Evolutionary conservation across 2,888 invertebrate genomes (phyloP), one percentile per base, ranked within the genome.

Genomic region (Andrena praecox): DNA sequence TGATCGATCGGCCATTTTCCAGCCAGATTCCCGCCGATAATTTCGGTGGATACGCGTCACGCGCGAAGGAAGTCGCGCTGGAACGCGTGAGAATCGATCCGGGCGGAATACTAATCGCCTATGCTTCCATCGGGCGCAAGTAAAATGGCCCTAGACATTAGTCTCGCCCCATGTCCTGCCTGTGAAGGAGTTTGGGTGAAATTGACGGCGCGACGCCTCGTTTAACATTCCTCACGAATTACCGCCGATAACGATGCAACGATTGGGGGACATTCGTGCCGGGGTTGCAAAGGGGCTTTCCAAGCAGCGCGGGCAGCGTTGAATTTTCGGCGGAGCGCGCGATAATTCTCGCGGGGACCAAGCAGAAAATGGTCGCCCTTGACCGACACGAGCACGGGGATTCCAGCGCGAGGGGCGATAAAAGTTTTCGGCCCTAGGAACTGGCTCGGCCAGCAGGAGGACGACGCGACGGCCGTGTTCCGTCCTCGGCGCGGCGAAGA

Each of bases 1-100:
- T 88, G 86, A 88, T 88, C 78, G 77, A 86, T 80, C 56, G 62
- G 27, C 12, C 60, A 77, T 86, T 88, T 86, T 86, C 81, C 10
- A 56, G 75, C 80, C 33, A 59, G 80, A 78, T 85, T 82, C 31
- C 72, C 66, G 63, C 50, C 63, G 62, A 59, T 79, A 68, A 71
- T 70, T 70, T 31, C 70, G 71, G 29, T 27, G 68, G 20, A 60
- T 35, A 63, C n/a, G 66, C 16, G 74, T 82, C 80, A 81, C 82
- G 80, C 29, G 71, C 85, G 71, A 29, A 80, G 86, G 85, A 86
- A 85, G 86, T 84, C 80, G 68, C 66, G 48, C 6, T 77, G 69
- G 64, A 82, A 74, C 70, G 66, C 73, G 72, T 63, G 60, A 71
- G 59, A 78, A 56, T 68, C 54, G 56, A 42, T 27, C 52, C 1